A percentile compares a stretch with the other conserved stretches of the same genome.
Conservation (phyloP, 2,797 vertebrate species). For the Hyperoplus immaculatus region DNA sequence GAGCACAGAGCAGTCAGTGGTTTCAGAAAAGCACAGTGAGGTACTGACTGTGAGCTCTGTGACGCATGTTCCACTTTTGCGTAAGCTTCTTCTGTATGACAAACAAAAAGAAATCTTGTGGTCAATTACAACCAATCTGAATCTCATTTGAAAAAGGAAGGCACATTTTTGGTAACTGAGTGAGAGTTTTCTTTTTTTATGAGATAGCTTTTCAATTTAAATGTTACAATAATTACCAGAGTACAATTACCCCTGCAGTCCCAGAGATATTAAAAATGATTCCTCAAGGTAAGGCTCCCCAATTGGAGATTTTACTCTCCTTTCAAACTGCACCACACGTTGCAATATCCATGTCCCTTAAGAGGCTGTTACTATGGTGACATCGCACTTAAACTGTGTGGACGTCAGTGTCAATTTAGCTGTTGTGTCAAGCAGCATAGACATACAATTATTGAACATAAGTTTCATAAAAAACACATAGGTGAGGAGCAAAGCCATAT, state of each 20-base stretch:
- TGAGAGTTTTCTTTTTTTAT: neutral
- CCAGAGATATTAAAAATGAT: conserved; percentile 20
- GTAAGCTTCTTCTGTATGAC: conserved; percentile 57
- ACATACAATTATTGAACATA: conserved; percentile 23
- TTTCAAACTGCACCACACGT: conserved; percentile 42
- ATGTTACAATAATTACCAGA: conserved; percentile 2
- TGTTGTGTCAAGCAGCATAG: conserved; percentile 20
- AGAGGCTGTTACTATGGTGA: conserved; percentile 71
- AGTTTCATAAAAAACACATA: conserved; percentile 7
- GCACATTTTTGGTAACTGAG: neutral
- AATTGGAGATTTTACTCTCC: conserved; percentile 21
- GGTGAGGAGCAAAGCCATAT: conserved; percentile 8
- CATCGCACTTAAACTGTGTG: conserved; percentile 40
- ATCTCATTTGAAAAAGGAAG: conserved; percentile 47
- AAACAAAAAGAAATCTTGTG: conserved; percentile 44
- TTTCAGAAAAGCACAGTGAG: conserved; percentile 72
- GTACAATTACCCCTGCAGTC: conserved; percentile 6
- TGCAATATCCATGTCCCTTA: conserved; percentile 52
- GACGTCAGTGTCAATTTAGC: conserved; percentile 51
- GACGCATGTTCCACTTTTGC: conserved; percentile 76
- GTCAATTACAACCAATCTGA: conserved; percentile 56
- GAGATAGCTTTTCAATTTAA: conserved; percentile 14
- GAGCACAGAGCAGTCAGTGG: conserved; percentile 70
- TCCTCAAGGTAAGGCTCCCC: conserved; percentile 14
- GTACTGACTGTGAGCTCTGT: conserved; percentile 70